Percentiles rank a stretch among this genome's conserved stretches.
These are phyloP conservation scores for Pithys albifrons DNA, from an alignment of 2,113 vertebrate genomes.

Conservation along the genomic window DNA sequence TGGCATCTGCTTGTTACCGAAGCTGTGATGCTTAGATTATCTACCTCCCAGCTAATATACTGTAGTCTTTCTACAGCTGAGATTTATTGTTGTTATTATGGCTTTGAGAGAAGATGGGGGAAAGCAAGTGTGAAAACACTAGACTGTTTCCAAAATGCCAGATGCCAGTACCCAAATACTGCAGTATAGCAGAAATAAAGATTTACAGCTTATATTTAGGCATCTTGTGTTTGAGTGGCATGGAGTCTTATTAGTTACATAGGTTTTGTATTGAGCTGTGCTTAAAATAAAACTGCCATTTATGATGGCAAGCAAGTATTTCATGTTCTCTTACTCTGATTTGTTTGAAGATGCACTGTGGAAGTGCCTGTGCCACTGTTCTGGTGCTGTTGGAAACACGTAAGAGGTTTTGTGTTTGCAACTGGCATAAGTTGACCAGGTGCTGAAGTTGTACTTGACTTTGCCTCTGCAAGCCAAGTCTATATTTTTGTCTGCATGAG, in stretches of 20 bases:
- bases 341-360: not conserved
- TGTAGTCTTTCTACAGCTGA: not conserved
- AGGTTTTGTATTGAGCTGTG: rapidly evolving
- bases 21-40: not conserved
- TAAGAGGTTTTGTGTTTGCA: not conserved
- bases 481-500: not conserved
- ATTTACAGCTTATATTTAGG: not conserved
- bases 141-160: not conserved
- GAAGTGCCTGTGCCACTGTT: not conserved
- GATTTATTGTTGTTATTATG: not conserved
- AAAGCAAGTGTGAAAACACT: not conserved
- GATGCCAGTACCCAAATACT: not conserved
- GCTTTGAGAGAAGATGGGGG: not conserved
- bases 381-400: not conserved
- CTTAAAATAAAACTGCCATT: not conserved
- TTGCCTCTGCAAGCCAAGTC: not conserved
- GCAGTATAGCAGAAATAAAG: not conserved
- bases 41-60: not conserved
- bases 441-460: not conserved
- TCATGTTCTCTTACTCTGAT: not conserved
- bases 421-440: not conserved
- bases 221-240: not conserved
- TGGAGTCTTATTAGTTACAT: not conserved
- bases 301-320: not conserved
- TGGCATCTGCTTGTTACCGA: not conserved